Percentiles rank a stretch among this genome's conserved stretches.
Conservation (phyloP, 1,140 invertebrate species). For the Drosophila sucinea region DNA sequence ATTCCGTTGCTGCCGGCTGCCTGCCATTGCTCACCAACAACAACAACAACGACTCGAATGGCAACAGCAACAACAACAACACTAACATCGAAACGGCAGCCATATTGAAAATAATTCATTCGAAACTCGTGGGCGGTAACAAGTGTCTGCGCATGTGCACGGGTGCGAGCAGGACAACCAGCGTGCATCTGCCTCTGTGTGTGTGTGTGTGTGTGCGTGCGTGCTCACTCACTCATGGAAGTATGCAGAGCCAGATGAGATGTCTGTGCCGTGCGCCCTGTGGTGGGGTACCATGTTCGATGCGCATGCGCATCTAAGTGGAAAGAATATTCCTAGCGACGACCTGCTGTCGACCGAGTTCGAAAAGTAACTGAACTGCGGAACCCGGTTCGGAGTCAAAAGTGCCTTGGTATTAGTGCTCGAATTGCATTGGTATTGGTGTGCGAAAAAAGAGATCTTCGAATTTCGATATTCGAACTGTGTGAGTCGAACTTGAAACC, state of each 20-base stretch:
- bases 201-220: neutral
- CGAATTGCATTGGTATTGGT: constrained; percentile 41
- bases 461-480: constrained; percentile 60
- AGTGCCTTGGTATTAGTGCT: neutral
- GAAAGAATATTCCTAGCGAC: constrained; percentile 34
- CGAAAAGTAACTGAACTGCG: constrained; percentile 68
- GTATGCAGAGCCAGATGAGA: neutral
- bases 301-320: constrained; percentile 48
- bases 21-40: constrained; percentile 14
- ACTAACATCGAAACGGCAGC: constrained; percentile 61
- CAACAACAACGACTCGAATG: constrained; percentile 24
- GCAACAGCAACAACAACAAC: constrained; percentile 31
- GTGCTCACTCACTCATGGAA: neutral
- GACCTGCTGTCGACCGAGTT: constrained; percentile 50
- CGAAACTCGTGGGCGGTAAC: constrained; percentile 78
- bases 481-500: constrained; percentile 58
- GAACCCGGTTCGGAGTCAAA: constrained; percentile 5
- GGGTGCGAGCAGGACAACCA: constrained; percentile 65
- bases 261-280: neutral
- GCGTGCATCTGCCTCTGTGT: constrained; percentile 5
- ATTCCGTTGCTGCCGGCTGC: constrained; percentile 9
- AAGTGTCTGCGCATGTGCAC: constrained; percentile 53
- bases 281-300: constrained; percentile 1
- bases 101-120: constrained; percentile 83
- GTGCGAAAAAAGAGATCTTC: constrained; percentile 63